phyloP scores from a whole-genome alignment of 35 echinoderm and acorn worm species.

The Anneissia japonica region DNA sequence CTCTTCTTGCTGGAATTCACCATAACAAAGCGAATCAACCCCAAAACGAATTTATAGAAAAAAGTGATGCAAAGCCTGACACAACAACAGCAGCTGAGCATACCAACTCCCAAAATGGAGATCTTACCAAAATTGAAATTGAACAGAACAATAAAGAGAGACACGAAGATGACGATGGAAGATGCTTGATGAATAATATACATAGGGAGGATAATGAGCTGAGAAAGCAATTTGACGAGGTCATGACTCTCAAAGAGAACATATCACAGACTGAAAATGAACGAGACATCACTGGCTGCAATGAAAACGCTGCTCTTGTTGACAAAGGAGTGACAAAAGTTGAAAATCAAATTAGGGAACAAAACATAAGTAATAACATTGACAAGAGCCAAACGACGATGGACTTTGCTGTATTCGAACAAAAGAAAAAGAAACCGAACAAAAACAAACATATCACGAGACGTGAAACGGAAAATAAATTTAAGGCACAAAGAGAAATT shows the following conservation, averaged over 20 bases:
- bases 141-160: too few species aligned
- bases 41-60: neutral
- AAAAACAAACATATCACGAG: neutral
- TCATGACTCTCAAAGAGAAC: neutral
- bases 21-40: neutral
- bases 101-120: too few species aligned
- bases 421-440: neutral
- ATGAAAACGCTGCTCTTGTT: too few species aligned
- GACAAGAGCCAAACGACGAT: neutral
- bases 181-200: neutral
- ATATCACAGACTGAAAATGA: neutral
- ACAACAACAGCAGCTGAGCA: too few species aligned
- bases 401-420: neutral
- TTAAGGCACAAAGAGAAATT: neutral
- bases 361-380: neutral
- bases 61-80: too few species aligned
- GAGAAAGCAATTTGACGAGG: neutral
- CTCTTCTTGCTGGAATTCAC: neutral
- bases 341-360: neutral
- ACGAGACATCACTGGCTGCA: too few species aligned
- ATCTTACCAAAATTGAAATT: too few species aligned
- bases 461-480: neutral
- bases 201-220: neutral
- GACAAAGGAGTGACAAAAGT: too few species aligned
- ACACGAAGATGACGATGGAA: neutral